Base-by-base conservation (phyloP, 1,140 invertebrate species). In the Tyrophagus putrescentiae region DNA sequence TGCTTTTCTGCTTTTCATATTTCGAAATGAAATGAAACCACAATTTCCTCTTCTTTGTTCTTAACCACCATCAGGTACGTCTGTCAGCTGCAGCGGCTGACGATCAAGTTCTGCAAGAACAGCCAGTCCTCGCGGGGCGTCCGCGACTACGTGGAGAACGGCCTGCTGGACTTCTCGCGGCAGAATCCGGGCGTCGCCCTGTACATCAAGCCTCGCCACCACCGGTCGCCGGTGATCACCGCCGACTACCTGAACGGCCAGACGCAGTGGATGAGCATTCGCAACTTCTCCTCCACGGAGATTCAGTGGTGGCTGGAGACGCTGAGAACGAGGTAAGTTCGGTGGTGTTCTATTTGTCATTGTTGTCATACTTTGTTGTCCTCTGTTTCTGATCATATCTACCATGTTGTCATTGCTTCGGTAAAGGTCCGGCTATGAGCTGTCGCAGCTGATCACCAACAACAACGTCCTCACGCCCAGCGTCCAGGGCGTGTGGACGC, bases 401-500 rank as follows among this genome's bases (percentile, higher is more conserved):
- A 39, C 21, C 9, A 11, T 50, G 9, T 11, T 21, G 28, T 50
- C n/a, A 32, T 32, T 54, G 11, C 52, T 54, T 7, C 36, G 11
- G 31, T 54, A n/a, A 18, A 54, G 56, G 25, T 59, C 57, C 34
- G 57, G 57, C 16, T 59, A 59, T 44, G 57, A 59, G 28, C 25
- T 59, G 27, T 13, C 45, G 16, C 57, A 59, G n/a, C 25, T 44
- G 6, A 42, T 59, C 13, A 28, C 36, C 1, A 28, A 16, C 4
- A 4, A 59, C 27, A 59, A 42, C n/a, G 36, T 45, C 18, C 25
- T 25, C 5, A 29, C 39, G 33, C 57, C 57, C 16, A 88, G 85
- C 0, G 83, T 95, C 65, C 92, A 97, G 76, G 91, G 91, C 0
- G 79, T 84, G 3, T 97, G 93, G 93, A 87, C 82, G 31, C 91